A percentile compares a stretch with the other conserved stretches of the same genome.
phyloP scores from a whole-genome alignment of 2,113 vertebrate species.

The Tapirus terrestris region DNA sequence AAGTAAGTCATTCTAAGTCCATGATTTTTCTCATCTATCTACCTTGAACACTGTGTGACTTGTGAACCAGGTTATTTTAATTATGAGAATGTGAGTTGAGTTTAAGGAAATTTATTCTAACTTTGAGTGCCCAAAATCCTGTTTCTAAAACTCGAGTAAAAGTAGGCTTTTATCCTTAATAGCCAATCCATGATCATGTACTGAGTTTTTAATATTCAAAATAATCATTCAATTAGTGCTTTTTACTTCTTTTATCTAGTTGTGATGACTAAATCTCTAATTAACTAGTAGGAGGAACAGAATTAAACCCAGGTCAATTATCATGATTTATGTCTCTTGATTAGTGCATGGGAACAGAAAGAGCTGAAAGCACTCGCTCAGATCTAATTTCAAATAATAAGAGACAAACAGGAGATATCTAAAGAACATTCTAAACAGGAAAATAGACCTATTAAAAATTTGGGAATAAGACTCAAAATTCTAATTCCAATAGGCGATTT shows the following conservation, averaged over 20 bases:
- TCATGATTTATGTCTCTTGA: slow-evolving; percentile 13
- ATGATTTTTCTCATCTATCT: not conserved
- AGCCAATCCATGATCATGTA: not conserved
- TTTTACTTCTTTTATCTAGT: slow-evolving; percentile 46
- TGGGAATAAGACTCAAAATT: slow-evolving; percentile 35
- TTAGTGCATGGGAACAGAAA: slow-evolving; percentile 35
- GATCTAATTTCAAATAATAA: slow-evolving; percentile 57
- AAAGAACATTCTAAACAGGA: slow-evolving; percentile 39
- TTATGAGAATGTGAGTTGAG: not conserved
- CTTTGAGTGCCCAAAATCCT: not conserved
- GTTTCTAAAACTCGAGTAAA: slow-evolving; percentile 49
- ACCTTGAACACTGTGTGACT: not conserved
- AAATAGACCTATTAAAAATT: slow-evolving; percentile 53
- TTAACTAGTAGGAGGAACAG: slow-evolving; percentile 51
- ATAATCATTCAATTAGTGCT: slow-evolving; percentile 34
- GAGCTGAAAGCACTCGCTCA: slow-evolving; percentile 6
- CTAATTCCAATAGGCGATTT: not conserved
- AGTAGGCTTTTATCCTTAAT: slow-evolving; percentile 20
- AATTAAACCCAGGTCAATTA: slow-evolving; percentile 47
- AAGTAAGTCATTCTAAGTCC: not conserved
- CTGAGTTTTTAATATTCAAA: slow-evolving; percentile 38
- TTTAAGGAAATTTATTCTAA: slow-evolving; percentile 36
- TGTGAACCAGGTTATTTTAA: not conserved
- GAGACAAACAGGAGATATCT: slow-evolving; percentile 34
- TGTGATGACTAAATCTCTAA: slow-evolving; percentile 6